A percentile compares a stretch with the other conserved stretches of the same genome.
These are phyloP conservation scores for Marmota flaviventris DNA, from an alignment of 2,113 vertebrate genomes.

Conservation along the genomic window DNA sequence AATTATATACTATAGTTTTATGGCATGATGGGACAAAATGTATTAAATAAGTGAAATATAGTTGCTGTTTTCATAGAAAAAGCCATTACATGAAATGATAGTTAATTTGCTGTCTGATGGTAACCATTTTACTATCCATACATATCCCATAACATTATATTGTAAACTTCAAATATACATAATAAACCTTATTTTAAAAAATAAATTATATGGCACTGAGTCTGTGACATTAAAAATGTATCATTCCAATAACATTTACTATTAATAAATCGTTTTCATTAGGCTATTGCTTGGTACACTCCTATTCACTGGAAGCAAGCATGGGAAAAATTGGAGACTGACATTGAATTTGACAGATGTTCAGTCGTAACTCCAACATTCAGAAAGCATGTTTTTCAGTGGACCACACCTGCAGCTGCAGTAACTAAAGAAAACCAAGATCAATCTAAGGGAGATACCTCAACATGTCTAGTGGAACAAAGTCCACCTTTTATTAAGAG, in stretches of 20 bases:
- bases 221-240: not conserved
- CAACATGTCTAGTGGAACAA: not conserved
- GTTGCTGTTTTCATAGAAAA: not conserved
- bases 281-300: slow-evolving; percentile 86
- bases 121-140: not conserved
- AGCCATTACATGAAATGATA: not conserved
- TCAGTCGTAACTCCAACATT: not conserved
- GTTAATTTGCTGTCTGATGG: not conserved
- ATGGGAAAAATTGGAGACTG: slow-evolving; percentile 64
- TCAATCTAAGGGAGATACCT: not conserved
- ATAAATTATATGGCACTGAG: not conserved
- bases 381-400: not conserved
- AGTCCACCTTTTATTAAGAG: slow-evolving; percentile 76
- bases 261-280: slow-evolving; percentile 42
- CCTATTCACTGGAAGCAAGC: slow-evolving; percentile 78
- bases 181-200: not conserved
- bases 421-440: not conserved
- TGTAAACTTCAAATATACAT: not conserved
- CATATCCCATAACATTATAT: not conserved
- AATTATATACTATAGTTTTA: not conserved
- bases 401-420: not conserved
- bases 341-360: slow-evolving; percentile 45
- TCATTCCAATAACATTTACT: not conserved
- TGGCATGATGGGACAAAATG: not conserved
- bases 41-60: not conserved